These are phyloP conservation scores for Cyrtorhinus lividipennis DNA, from an alignment of 1,140 invertebrate species.

Conservation along the genomic window DNA sequence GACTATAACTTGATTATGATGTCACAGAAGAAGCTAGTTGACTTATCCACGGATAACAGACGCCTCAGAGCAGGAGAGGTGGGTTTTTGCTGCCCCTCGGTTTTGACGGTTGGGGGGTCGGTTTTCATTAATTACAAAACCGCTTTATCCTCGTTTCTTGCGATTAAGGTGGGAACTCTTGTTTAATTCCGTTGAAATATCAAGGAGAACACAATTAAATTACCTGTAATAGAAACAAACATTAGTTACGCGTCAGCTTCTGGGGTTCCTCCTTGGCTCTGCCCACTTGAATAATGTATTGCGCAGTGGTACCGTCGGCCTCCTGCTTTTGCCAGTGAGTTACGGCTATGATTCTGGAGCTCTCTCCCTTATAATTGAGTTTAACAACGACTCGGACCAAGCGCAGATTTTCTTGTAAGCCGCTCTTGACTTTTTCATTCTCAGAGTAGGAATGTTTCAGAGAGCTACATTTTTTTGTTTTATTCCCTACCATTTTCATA, in stretches of 20 bases:
- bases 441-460: too few species aligned
- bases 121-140: not conserved
- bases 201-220: not conserved
- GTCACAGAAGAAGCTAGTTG: too few species aligned
- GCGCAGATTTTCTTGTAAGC: too few species aligned
- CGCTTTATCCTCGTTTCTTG: not conserved
- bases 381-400: too few species aligned
- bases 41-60: too few species aligned
- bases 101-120: not conserved
- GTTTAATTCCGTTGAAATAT: not conserved
- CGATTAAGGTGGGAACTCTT: not conserved
- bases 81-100: too few species aligned
- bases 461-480: too few species aligned
- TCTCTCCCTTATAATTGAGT: not conserved
- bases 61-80: too few species aligned
- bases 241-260: not conserved
- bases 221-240: not conserved
- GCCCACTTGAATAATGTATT: not conserved
- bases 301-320: not conserved
- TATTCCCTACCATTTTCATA: too few species aligned
- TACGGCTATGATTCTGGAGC: not conserved
- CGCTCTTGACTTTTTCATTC: too few species aligned
- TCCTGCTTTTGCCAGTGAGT: not conserved
- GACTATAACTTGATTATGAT: too few species aligned
- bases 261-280: not conserved